phyloP scores from a whole-genome alignment of 2,888 invertebrate species.

The Xylota segnis region DNA sequence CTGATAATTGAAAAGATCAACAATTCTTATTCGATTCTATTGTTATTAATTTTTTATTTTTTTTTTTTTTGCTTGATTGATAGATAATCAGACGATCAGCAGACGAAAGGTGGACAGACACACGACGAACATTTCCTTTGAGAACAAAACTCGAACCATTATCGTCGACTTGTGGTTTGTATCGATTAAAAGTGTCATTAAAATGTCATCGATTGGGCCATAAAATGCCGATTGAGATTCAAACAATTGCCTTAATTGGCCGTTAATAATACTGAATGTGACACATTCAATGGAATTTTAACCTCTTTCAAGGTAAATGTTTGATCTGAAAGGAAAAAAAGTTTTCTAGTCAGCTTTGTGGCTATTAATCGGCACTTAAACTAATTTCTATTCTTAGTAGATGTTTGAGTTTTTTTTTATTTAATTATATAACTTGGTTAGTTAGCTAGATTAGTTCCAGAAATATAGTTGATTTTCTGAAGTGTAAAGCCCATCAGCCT shows the following conservation, averaged over 20 bases:
- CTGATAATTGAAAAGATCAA: conserved; percentile 30
- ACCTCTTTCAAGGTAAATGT: conserved; percentile 2
- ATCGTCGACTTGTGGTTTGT: conserved; percentile 19
- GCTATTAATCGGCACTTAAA: not conserved
- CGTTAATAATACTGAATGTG: conserved; percentile 26
- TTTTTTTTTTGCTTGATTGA: conserved; percentile 5
- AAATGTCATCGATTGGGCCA: conserved; percentile 57
- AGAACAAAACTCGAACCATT: conserved; percentile 20
- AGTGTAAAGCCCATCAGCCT: no score
- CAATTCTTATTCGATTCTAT: conserved; percentile 9
- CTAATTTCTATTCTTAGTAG: not conserved
- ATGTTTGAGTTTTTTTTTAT: not conserved
- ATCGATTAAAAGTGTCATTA: conserved; percentile 15
- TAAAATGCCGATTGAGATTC: conserved; percentile 43
- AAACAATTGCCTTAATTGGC: conserved; percentile 32
- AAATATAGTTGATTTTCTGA: no score
- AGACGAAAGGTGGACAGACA: not conserved
- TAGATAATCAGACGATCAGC: not conserved
- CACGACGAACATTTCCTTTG: not conserved
- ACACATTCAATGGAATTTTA: conserved; percentile 32
- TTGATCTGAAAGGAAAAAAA: not conserved
- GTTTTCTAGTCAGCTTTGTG: not conserved
- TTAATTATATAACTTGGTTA: not conserved
- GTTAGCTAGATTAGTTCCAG: not conserved
- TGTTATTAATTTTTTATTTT: no score